Percentiles rank a stretch among this genome's conserved stretches.
Evolutionary conservation across 1,140 invertebrate genomes (phyloP).

Genomic region (Drosophila malerkotliana): DNA sequence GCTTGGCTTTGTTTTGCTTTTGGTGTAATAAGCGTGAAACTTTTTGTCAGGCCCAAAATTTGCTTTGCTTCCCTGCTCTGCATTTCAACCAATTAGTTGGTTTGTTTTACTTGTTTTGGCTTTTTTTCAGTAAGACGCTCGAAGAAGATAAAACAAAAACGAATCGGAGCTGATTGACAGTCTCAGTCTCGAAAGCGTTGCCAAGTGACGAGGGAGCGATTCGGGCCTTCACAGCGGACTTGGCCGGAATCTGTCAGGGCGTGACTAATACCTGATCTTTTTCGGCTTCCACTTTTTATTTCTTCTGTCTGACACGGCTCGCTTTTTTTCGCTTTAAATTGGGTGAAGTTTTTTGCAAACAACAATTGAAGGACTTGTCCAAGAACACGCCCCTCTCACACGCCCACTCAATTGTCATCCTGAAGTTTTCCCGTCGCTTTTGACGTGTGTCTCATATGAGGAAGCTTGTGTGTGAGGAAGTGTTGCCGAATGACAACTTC

Average conservation of each 20-base stretch:
- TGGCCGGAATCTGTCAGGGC: slow-evolving; percentile 39
- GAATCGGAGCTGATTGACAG: slow-evolving; percentile 67
- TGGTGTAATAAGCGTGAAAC: slow-evolving; percentile 80
- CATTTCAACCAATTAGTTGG: slow-evolving; percentile 79
- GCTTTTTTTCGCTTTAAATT: slow-evolving; percentile 58
- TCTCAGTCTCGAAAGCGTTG: slow-evolving; percentile 57
- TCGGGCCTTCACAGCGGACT: slow-evolving; percentile 11
- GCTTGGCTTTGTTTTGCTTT: slow-evolving; percentile 31
- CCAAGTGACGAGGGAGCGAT: slow-evolving; percentile 60
- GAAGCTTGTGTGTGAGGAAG: slow-evolving; percentile 20
- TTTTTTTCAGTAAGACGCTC: slow-evolving; percentile 5
- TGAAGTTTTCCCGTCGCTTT: slow-evolving; percentile 59
- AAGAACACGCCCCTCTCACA: slow-evolving; percentile 42
- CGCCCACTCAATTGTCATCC: slow-evolving; percentile 67
- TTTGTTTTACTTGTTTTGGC: slow-evolving; percentile 57
- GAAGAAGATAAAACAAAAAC: slow-evolving; percentile 19
- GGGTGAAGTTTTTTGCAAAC: slow-evolving; percentile 47
- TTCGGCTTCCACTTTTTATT: slow-evolving; percentile 15
- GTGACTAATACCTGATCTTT: slow-evolving; percentile 59
- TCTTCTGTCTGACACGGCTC: not conserved
- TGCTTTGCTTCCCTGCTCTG: slow-evolving; percentile 42
- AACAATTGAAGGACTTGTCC: slow-evolving; percentile 61
- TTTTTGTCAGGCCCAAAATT: slow-evolving; percentile 62
- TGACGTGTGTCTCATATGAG: slow-evolving; percentile 29
- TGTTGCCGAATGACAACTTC: slow-evolving; percentile 36